phyloP scores from a whole-genome alignment of 2,797 vertebrate genomes.

The Lemur catta region DNA sequence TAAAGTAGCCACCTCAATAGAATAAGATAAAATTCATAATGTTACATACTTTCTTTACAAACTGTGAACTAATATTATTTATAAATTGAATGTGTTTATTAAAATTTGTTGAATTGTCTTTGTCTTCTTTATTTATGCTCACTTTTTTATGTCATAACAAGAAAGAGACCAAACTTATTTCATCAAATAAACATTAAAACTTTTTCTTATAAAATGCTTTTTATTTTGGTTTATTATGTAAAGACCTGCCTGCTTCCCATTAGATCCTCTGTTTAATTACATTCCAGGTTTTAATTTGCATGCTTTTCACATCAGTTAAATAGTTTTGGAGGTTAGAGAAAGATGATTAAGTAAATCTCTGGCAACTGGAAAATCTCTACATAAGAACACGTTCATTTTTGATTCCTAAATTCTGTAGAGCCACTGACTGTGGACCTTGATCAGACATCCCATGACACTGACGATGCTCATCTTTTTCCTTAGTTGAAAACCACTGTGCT shows the following conservation, averaged over 20 bases:
- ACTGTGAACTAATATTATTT: background rate
- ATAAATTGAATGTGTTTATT: background rate
- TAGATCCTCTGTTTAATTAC: constrained; percentile 42
- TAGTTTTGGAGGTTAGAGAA: constrained; percentile 9
- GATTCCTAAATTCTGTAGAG: background rate
- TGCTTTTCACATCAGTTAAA: constrained; percentile 39
- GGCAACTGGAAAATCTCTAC: constrained; percentile 46
- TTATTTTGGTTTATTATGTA: constrained; percentile 22
- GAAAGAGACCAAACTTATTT: background rate
- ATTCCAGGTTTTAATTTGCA: background rate
- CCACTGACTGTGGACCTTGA: background rate
- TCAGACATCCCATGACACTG: background rate
- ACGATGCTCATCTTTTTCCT: background rate
- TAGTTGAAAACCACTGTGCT: constrained; percentile 15
- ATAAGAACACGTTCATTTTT: constrained; percentile 28
- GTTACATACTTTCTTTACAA: background rate
- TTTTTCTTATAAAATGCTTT: background rate
- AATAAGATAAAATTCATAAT: background rate
- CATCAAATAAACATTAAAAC: background rate
- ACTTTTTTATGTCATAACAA: background rate
- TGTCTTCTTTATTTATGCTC: background rate
- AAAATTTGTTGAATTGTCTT: background rate
- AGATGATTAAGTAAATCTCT: constrained; percentile 14
- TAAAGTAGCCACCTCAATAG: background rate
- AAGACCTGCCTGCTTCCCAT: background rate